phyloP scores from a whole-genome alignment of 2,888 invertebrate genomes.

The Drosophila colorata region DNA sequence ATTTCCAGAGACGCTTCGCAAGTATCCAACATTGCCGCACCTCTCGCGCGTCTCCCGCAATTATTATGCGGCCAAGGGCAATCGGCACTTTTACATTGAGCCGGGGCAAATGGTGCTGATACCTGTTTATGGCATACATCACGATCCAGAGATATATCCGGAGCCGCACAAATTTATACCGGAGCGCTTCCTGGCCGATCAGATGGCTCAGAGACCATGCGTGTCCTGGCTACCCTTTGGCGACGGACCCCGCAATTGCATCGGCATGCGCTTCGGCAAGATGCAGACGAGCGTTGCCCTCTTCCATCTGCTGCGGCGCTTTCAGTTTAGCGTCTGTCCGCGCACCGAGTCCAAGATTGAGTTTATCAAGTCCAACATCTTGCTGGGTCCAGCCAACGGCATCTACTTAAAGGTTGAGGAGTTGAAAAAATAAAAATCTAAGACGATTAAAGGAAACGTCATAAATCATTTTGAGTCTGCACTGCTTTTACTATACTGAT shows the following conservation, averaged over 20 bases:
- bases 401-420: conserved; percentile 60
- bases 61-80: conserved; percentile 85
- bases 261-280: conserved; percentile 79
- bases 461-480: not conserved
- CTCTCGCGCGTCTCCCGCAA: conserved; percentile 86
- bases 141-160: conserved; percentile 87
- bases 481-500: not conserved
- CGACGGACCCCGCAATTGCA: conserved; percentile 79
- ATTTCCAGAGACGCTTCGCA: conserved; percentile 86
- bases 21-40: conserved; percentile 86
- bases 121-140: conserved; percentile 87
- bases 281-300: conserved; percentile 74
- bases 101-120: conserved; percentile 86
- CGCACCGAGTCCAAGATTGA: conserved; percentile 63
- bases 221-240: conserved; percentile 80
- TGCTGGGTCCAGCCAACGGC: conserved; percentile 46
- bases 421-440: conserved; percentile 12
- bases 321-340: conserved; percentile 56
- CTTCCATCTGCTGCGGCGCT: conserved; percentile 59
- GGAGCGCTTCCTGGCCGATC: conserved; percentile 87
- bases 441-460: not conserved
- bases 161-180: conserved; percentile 88
- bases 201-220: conserved; percentile 85
- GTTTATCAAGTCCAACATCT: conserved; percentile 45
- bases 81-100: conserved; percentile 85